These are phyloP conservation scores for Ptychoptera contaminata DNA, from an alignment of 2,888 invertebrate species.

Conservation along the genomic window DNA sequence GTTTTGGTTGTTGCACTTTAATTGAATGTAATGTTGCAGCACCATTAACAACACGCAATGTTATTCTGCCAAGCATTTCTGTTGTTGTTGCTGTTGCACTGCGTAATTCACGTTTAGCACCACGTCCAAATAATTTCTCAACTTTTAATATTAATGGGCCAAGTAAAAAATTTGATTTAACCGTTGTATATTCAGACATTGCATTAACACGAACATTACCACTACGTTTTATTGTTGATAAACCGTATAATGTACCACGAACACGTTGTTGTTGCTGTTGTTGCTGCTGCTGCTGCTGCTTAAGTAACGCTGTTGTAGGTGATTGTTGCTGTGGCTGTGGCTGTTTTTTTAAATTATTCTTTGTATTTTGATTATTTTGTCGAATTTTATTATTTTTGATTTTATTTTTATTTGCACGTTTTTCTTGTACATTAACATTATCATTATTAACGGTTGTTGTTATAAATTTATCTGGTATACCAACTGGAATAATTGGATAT, in stretches of 20 bases:
- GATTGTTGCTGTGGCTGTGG: neutral
- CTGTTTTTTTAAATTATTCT: neutral
- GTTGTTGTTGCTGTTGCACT: slow-evolving; percentile 78
- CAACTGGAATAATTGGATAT: slow-evolving; percentile 5
- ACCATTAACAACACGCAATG: slow-evolving; percentile 58
- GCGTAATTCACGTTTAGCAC: slow-evolving; percentile 63
- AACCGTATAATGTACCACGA: slow-evolving; percentile 62
- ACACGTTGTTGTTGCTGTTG: slow-evolving; percentile 35
- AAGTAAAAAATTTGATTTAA: slow-evolving; percentile 65
- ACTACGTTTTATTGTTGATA: slow-evolving; percentile 60
- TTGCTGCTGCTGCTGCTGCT: slow-evolving; percentile 20
- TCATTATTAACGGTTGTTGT: neutral
- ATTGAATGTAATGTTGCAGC: slow-evolving; percentile 73
- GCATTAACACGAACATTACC: slow-evolving; percentile 70
- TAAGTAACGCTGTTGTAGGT: slow-evolving; percentile 23
- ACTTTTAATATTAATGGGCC: slow-evolving; percentile 64
- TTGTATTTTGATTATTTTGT: slow-evolving; percentile 7
- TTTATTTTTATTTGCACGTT: slow-evolving; percentile 13
- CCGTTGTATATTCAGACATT: slow-evolving; percentile 63
- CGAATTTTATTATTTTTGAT: slow-evolving; percentile 19
- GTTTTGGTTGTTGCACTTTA: slow-evolving; percentile 73
- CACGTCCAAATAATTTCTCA: slow-evolving; percentile 46
- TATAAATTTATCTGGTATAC: slow-evolving; percentile 11
- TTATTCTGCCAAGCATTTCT: slow-evolving; percentile 70
- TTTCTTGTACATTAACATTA: neutral